Conservation (phyloP, 2,888 invertebrate species). For the Strigamia maritima region DNA sequence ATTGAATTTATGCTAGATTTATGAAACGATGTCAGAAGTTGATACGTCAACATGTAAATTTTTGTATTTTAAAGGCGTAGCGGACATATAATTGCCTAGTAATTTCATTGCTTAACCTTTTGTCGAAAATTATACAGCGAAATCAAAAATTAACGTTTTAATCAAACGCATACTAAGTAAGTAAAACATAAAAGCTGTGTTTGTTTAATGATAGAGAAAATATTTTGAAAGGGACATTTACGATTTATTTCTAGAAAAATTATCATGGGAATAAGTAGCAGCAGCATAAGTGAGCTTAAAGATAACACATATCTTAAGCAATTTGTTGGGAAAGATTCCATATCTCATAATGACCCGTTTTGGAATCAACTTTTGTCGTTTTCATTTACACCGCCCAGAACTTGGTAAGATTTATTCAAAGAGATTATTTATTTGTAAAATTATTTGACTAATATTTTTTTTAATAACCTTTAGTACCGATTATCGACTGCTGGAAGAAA, state of each 20-base stretch:
- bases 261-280: slow-evolving; percentile 75
- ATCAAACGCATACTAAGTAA: too few species aligned
- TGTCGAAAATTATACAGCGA: too few species aligned
- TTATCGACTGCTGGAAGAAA: slow-evolving; percentile 74
- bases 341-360: slow-evolving; percentile 82
- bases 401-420: slow-evolving; percentile 57
- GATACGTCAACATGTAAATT: too few species aligned
- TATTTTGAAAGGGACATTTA: too few species aligned
- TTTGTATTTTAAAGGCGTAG: too few species aligned
- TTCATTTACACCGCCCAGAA: slow-evolving; percentile 76
- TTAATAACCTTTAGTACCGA: slow-evolving; percentile 62
- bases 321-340: slow-evolving; percentile 74
- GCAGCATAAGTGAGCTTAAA: slow-evolving; percentile 73
- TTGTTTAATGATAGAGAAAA: too few species aligned
- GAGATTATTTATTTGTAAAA: not conserved
- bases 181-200: too few species aligned
- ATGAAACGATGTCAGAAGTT: too few species aligned
- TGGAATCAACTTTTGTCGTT: slow-evolving; percentile 93
- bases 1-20: too few species aligned
- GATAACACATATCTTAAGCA: slow-evolving; percentile 72
- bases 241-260: not conserved
- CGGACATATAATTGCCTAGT: too few species aligned
- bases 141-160: too few species aligned
- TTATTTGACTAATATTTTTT: not conserved
- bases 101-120: too few species aligned